phyloP scores from a whole-genome alignment of 2,113 vertebrate genomes.

The Stomatorhinus ivindoensis region DNA sequence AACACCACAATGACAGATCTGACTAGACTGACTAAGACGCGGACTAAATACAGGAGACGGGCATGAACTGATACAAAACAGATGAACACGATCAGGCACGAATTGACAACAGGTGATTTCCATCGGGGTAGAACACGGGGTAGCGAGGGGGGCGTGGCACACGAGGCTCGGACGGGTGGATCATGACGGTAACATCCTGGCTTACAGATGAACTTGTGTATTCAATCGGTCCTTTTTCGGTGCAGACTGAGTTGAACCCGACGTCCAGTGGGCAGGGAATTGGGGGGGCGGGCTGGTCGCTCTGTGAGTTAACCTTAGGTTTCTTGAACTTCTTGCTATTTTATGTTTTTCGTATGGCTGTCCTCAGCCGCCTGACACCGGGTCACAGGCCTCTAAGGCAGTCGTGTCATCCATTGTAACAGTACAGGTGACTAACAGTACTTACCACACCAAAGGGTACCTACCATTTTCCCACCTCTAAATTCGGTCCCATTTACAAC shows the following conservation, averaged over 20 bases:
- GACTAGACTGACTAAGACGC: too few species aligned
- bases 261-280: background rate
- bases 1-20: too few species aligned
- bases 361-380: background rate
- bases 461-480: background rate
- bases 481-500: background rate
- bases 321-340: background rate
- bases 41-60: too few species aligned
- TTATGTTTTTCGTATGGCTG: background rate
- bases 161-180: too few species aligned
- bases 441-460: background rate
- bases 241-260: background rate
- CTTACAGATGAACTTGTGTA: background rate
- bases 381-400: background rate
- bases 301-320: background rate
- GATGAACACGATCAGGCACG: too few species aligned
- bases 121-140: too few species aligned
- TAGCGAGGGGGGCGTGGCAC: too few species aligned
- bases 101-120: too few species aligned
- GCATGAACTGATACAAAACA: too few species aligned
- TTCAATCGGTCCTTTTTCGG: background rate
- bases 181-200: background rate
- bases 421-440: background rate
- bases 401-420: background rate
- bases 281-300: background rate